A percentile compares a stretch with the other conserved stretches of the same genome.
phyloP scores from a whole-genome alignment of 2,797 vertebrate species.

The Siniperca obscura region DNA sequence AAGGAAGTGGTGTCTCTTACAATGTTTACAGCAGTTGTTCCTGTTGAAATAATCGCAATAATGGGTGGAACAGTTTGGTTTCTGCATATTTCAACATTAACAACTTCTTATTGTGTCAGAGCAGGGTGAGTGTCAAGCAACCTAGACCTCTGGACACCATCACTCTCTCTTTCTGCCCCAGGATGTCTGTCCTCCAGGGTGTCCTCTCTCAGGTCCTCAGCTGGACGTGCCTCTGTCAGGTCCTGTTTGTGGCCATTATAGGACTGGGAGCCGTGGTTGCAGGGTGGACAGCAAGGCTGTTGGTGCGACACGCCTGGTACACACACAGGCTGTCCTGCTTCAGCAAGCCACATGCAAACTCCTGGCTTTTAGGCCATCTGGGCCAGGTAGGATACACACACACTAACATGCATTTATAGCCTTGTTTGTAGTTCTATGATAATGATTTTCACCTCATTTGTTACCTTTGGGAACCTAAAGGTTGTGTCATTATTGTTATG shows the following conservation, averaged over 20 bases:
- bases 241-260: slow-evolving; percentile 3
- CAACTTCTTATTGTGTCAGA: slow-evolving; percentile 15
- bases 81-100: slow-evolving; percentile 44
- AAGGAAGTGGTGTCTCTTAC: slow-evolving; percentile 10
- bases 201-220: slow-evolving; percentile 45
- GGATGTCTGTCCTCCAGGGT: slow-evolving; percentile 56
- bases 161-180: not conserved
- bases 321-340: slow-evolving; percentile 69
- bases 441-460: not conserved
- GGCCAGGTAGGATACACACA: slow-evolving; percentile 71
- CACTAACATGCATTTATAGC: not conserved
- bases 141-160: accelerated
- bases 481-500: too few relatives aligned
- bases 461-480: not conserved
- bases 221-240: slow-evolving; percentile 34
- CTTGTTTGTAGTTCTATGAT: not conserved
- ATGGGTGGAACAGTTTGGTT: slow-evolving; percentile 8
- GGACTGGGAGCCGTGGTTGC: slow-evolving; percentile 43
- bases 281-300: slow-evolving; percentile 43
- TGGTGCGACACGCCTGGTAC: slow-evolving; percentile 74
- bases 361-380: slow-evolving; percentile 77
- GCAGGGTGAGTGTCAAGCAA: not conserved
- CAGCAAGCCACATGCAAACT: slow-evolving; percentile 65
- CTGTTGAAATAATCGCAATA: slow-evolving; percentile 28
- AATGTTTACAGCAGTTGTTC: not conserved